Base-by-base conservation (phyloP, 2,888 invertebrate species). In the Stenurella melanura region DNA sequence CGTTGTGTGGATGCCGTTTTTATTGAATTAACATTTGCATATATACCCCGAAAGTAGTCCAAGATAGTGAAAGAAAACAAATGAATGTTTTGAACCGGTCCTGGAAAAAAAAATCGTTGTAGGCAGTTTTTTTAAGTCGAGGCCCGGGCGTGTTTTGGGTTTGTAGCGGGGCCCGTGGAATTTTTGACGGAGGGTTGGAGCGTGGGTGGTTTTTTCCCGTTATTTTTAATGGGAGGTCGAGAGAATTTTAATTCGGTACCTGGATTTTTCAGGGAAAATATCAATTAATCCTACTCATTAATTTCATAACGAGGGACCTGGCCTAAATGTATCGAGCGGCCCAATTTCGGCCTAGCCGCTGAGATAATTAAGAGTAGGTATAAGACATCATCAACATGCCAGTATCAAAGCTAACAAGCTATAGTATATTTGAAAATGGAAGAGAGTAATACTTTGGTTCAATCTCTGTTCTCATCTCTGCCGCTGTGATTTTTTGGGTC, bases 21-120 rank as follows among this genome's bases (percentile, higher is more conserved):
- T 73, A 58, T 66, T 66, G 19, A 66, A 73, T 54, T 21, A 64
- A 75, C 57, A 75, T 70, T 64, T 75, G 70, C 74, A 54, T 66
- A 64, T 50, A 42, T 21, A 9, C 21, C 17, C 63, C 6, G 69
- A 69, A 42, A 74, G 69, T 74, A 68, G 74, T 74, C 21, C 61
- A 38, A 61, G 58, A 69, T 69, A 61, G 50, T 7, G 17, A 58
- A 73, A 54, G 58, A 58, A 73, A 73, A 56, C 64, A 61, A 42
- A 50, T 54, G 50, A 30, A 54, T 17, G 38, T 60, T 57, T n/a
- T 30, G 63, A 69, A 68, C 68, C 68, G 68, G 68, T 68, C 56
- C 68, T 68, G 68, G 50, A 10, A n/a, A 58, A 66, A 66, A 42
- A 50, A 17, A 42, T 63, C 34, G 10, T n/a, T n/a, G 61, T 34